Evolutionary conservation across 2,113 vertebrate genomes (phyloP).

Genomic region (Pagrus major): DNA sequence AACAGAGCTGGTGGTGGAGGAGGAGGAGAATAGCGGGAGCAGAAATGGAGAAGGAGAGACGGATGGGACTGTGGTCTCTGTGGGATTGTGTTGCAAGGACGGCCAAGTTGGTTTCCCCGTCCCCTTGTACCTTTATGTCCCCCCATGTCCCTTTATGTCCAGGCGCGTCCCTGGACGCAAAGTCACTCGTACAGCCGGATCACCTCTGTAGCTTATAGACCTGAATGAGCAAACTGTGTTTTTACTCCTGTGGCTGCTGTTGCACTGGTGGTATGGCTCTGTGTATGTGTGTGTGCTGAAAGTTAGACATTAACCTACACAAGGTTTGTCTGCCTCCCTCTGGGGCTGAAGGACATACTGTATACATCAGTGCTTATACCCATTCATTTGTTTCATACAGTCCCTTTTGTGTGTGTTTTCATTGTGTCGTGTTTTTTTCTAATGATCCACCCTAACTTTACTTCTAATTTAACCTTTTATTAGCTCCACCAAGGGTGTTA

Average conservation of each 20-base stretch:
- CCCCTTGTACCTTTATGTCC: constrained; percentile 72
- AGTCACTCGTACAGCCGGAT: constrained; percentile 63
- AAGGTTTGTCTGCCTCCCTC: constrained; percentile 53
- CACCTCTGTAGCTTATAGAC: constrained; percentile 68
- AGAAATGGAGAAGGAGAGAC: constrained; percentile 59
- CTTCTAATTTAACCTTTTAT: background rate
- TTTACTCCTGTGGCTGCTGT: constrained; percentile 58
- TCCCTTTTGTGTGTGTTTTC: constrained; percentile 22
- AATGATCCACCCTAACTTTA: background rate
- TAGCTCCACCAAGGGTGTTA: too few relatives aligned
- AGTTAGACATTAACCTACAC: constrained; percentile 71
- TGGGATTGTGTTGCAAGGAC: constrained; percentile 90
- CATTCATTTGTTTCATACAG: constrained; percentile 32
- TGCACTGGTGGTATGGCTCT: constrained; percentile 23
- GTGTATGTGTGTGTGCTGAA: constrained; percentile 26
- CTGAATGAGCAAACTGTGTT: constrained; percentile 58
- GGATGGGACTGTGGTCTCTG: constrained; percentile 73
- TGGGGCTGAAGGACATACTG: constrained; percentile 55
- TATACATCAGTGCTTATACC: constrained; percentile 52
- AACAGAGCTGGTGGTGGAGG: constrained; percentile 7
- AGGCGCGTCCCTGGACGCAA: constrained; percentile 74
- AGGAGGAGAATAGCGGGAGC: constrained; percentile 35
- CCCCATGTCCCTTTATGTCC: constrained; percentile 76
- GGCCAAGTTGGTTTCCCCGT: constrained; percentile 84
- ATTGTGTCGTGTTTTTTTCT: constrained; percentile 16